A percentile compares a stretch with the other conserved stretches of the same genome.
These are phyloP conservation scores for Gymnothorax reevesii DNA, from an alignment of 2,797 vertebrate genomes.

Conservation along the genomic window DNA sequence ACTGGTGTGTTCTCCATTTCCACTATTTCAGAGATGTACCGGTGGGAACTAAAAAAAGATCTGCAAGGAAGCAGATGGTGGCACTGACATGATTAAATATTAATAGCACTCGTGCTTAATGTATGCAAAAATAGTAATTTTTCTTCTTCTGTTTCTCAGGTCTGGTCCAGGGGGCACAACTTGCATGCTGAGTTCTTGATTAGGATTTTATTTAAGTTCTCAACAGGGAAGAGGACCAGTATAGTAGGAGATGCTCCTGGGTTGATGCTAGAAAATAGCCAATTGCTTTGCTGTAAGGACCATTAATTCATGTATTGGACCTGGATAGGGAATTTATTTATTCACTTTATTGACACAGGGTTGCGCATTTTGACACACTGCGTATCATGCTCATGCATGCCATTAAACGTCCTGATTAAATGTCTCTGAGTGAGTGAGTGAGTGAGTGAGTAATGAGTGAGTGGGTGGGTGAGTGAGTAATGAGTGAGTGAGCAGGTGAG, in stretches of 20 bases:
- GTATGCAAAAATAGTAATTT: conserved; percentile 16
- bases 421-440: too few relatives aligned
- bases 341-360: not conserved
- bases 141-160: not conserved
- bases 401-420: too few relatives aligned
- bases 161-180: not conserved
- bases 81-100: conserved; percentile 6
- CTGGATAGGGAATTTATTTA: not conserved
- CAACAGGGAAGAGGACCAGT: conserved; percentile 1
- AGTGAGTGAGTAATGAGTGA: too few relatives aligned
- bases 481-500: too few relatives aligned
- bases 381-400: too few relatives aligned
- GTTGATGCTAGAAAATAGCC: not conserved
- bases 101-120: not conserved
- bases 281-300: not conserved
- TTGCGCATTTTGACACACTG: not conserved
- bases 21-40: not conserved
- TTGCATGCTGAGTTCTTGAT: not conserved
- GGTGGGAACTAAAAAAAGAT: not conserved
- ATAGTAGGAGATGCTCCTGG: not conserved
- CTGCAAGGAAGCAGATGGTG: not conserved
- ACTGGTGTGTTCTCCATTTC: not conserved
- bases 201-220: not conserved
- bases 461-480: too few relatives aligned
- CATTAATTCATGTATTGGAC: not conserved